These are phyloP conservation scores for Uropsilus gracilis DNA, from an alignment of 2,113 vertebrate genomes.

Conservation along the genomic window DNA sequence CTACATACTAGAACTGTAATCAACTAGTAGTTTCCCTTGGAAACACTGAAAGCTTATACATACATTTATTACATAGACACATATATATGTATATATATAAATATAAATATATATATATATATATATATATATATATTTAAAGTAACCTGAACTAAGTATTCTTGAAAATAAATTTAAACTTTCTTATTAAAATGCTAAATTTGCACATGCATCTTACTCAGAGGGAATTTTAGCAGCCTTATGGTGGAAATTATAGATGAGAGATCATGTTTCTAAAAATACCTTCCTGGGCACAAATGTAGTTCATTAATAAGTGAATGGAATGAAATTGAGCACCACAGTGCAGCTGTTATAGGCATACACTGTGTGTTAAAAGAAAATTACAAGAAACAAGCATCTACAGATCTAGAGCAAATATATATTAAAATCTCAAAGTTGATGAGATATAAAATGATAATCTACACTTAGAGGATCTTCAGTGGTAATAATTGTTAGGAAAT, in stretches of 20 bases:
- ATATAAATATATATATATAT: slow-evolving; percentile 25
- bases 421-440: slow-evolving; percentile 34
- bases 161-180: slow-evolving; percentile 69
- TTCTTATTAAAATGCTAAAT: slow-evolving; percentile 69
- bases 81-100: too few relatives aligned
- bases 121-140: slow-evolving; percentile 24
- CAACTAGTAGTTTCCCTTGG: slow-evolving; percentile 11
- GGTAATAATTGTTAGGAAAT: not conserved
- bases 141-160: slow-evolving; percentile 43
- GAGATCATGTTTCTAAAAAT: slow-evolving; percentile 75
- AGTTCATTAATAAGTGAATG: slow-evolving; percentile 73
- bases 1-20: not conserved
- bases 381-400: not conserved
- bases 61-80: too few relatives aligned
- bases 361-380: not conserved
- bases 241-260: slow-evolving; percentile 70
- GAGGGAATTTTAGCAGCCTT: slow-evolving; percentile 66
- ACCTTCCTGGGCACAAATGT: slow-evolving; percentile 49
- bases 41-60: not conserved
- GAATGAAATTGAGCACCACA: slow-evolving; percentile 46
- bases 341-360: slow-evolving; percentile 60
- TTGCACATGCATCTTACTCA: slow-evolving; percentile 68
- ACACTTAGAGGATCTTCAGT: not conserved
- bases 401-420: not conserved
- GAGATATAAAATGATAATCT: slow-evolving; percentile 10